Percentiles rank a stretch among this genome's conserved stretches.
Evolutionary conservation across 2,888 invertebrate genomes (phyloP).

Genomic region (Perizoma affinitatum): DNA sequence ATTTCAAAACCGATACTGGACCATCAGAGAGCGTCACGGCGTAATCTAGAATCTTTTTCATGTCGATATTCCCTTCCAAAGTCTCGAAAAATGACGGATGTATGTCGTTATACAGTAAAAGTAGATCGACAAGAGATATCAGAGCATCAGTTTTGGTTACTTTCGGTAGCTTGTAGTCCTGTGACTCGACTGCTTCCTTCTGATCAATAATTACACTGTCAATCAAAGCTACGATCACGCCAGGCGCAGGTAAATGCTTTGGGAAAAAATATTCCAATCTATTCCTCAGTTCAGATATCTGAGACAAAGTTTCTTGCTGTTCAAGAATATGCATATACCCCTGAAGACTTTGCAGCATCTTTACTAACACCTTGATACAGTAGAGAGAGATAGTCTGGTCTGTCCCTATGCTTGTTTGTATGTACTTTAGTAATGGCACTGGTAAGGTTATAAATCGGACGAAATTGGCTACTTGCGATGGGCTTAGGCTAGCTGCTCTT

Average conservation of each 20-base stretch:
- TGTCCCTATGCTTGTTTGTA: conserved; percentile 62
- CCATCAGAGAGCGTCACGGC: conserved; percentile 57
- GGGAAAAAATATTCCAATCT: conserved; percentile 74
- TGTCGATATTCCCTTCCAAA: conserved; percentile 72
- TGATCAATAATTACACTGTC: conserved; percentile 55
- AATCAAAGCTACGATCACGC: conserved; percentile 61
- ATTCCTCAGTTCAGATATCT: conserved; percentile 62
- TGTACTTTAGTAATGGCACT: conserved; percentile 73
- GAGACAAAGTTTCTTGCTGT: conserved; percentile 52
- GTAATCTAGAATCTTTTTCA: conserved; percentile 70
- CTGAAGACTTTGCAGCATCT: conserved; percentile 81
- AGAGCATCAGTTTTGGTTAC: conserved; percentile 62
- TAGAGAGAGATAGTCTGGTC: conserved; percentile 73
- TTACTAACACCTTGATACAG: conserved; percentile 78
- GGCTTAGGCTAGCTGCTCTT: conserved; percentile 70
- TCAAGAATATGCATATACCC: conserved; percentile 81
- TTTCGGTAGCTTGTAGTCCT: conserved; percentile 64
- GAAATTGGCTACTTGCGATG: conserved; percentile 80
- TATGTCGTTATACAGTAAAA: conserved; percentile 71
- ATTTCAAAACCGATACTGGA: conserved; percentile 65
- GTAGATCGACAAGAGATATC: conserved; percentile 64
- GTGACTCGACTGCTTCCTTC: conserved; percentile 32
- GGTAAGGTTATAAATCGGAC: conserved; percentile 79
- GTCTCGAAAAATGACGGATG: conserved; percentile 75
- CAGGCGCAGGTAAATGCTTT: conserved; percentile 72